A percentile compares a stretch with the other conserved stretches of the same genome.
These are phyloP conservation scores for Origma solitaria DNA, from an alignment of 2,113 vertebrate species.

Conservation along the genomic window DNA sequence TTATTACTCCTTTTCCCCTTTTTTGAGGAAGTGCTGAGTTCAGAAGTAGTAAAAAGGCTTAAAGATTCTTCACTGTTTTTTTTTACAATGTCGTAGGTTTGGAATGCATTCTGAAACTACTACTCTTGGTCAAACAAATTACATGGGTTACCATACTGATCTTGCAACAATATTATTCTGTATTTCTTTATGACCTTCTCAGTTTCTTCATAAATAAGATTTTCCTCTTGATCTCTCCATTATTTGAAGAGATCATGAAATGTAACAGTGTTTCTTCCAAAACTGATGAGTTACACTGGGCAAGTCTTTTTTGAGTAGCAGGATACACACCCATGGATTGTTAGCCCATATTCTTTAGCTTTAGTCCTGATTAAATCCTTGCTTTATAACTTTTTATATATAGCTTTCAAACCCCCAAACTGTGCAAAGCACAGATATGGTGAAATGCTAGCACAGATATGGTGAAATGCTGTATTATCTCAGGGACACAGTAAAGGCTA, in stretches of 20 bases:
- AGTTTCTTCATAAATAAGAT: not conserved
- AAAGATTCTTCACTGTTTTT: not conserved
- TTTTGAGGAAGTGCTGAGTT: not conserved
- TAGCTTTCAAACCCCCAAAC: not conserved
- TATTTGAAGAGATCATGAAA: not conserved
- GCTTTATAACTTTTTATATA: not conserved
- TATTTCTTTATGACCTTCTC: not conserved
- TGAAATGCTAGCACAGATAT: not conserved
- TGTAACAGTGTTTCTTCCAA: not conserved
- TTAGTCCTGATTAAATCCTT: not conserved
- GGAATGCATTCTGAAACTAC: not conserved
- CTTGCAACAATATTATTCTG: not conserved
- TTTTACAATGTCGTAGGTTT: fast-evolving
- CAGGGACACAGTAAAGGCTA: not conserved
- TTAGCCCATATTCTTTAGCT: not conserved
- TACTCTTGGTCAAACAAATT: not conserved
- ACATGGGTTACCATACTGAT: not conserved
- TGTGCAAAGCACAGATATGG: not conserved
- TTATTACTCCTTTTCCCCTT: not conserved
- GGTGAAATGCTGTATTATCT: not conserved
- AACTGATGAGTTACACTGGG: not conserved
- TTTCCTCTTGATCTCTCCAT: not conserved
- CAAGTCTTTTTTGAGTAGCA: not conserved
- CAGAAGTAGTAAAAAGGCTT: not conserved
- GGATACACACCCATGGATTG: not conserved